These are phyloP conservation scores for Merops nubicus DNA, from an alignment of 2,113 vertebrate genomes.

Conservation along the genomic window DNA sequence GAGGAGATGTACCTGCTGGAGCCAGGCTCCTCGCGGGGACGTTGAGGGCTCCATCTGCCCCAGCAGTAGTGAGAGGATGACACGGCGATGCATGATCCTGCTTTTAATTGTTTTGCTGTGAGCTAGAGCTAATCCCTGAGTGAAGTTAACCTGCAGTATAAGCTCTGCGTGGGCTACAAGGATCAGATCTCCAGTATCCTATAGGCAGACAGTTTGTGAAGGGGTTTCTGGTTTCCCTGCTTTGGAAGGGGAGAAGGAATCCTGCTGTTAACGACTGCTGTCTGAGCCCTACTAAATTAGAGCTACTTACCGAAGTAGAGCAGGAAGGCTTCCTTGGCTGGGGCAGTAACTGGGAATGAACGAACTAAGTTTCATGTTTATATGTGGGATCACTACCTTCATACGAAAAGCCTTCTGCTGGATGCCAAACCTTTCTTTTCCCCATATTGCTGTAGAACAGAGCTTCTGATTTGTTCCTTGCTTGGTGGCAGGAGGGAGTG, in stretches of 20 bases:
- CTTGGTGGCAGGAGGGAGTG: background rate
- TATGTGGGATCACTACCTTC: background rate
- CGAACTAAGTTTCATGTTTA: background rate
- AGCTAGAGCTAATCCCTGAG: background rate
- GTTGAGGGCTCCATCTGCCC: background rate
- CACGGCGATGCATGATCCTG: background rate
- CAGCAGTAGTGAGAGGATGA: background rate
- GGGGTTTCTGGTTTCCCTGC: background rate
- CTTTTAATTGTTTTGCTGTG: background rate
- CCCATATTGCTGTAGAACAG: background rate
- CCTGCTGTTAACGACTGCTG: background rate
- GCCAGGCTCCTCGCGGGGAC: background rate
- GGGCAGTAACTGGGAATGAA: background rate
- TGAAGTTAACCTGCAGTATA: background rate
- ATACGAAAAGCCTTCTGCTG: background rate
- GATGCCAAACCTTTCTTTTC: background rate
- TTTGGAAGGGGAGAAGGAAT: constrained; percentile 18
- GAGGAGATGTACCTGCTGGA: background rate
- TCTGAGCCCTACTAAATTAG: constrained; percentile 31
- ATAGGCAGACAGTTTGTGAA: background rate
- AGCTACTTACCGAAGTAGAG: background rate
- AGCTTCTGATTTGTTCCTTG: background rate
- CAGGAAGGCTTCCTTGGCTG: background rate
- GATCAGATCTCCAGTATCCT: background rate
- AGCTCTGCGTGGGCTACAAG: background rate